Base-by-base conservation (phyloP, 2,888 invertebrate genomes). In the Protonemura montana region DNA sequence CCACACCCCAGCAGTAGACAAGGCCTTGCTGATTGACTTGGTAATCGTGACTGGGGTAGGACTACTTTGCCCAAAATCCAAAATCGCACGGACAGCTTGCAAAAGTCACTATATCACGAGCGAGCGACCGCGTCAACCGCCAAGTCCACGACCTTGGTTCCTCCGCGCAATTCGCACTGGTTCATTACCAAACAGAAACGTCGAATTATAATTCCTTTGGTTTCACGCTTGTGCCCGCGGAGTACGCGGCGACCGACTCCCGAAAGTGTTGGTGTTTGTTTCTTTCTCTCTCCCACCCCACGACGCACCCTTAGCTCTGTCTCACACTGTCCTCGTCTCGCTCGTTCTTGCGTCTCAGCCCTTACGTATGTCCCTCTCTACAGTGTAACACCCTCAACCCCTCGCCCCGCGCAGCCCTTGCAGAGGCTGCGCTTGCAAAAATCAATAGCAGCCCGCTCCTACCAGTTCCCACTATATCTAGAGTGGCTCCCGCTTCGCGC, bases 191-290 rank as follows among this genome's bases (percentile, higher is more conserved):
- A 25, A 81, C 29, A 81, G 6, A 21, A 81, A 3, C 21, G 13
- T 21, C 59, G 59, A 30, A 81, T 81, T 59, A 84, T 84, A 59
- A 84, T 84, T 84, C 76, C 59, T 27, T 84, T 21, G 76, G 84
- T 76, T 84, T 76, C 83, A 30, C 85, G 76, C 85, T 83, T 83
- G 35, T 87, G 82, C 81, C 59, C 59, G 59, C 59, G 77, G 85
- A 87, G 76, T 3, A 35, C 35, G n/a, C n/a, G n/a, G n/a, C 35
- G 35, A 6, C 35, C 35, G 35, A 35, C 35, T 35, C 35, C 35
- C 35, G 35, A 86, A 76, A 42, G 88, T 88, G 89, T 89, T 88
- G 88, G 86, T 85, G 87, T 28, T 82, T 41, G 28, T 28, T 35
- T 25, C 30, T 42, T 83, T 85, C 87, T 83, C 88, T 85, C 87